Evolutionary conservation across 2,888 invertebrate genomes (phyloP).

Genomic region (Lypha dubia): DNA sequence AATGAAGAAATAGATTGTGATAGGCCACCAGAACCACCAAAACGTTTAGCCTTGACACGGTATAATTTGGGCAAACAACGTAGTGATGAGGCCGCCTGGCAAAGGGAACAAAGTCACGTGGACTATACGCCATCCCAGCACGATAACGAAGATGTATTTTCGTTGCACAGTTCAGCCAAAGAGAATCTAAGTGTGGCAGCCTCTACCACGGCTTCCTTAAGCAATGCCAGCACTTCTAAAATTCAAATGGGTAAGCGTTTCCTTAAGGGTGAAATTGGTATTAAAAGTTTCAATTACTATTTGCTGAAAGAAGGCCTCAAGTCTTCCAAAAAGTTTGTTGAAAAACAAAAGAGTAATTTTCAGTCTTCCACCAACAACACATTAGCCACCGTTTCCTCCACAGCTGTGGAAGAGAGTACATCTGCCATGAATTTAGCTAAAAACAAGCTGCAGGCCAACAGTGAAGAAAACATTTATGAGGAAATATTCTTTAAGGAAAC

Average conservation of each 20-base stretch:
- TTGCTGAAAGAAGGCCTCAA: conserved; percentile 83
- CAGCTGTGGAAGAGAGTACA: conserved; percentile 18
- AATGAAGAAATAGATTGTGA: conserved; percentile 65
- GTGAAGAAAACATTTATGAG: conserved; percentile 83
- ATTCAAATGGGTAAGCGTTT: conserved; percentile 83
- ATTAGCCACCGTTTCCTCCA: neutral
- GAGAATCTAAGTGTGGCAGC: conserved; percentile 73
- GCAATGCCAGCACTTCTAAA: conserved; percentile 75
- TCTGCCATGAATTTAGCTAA: conserved; percentile 28
- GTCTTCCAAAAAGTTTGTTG: conserved; percentile 81
- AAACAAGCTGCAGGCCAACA: conserved; percentile 79
- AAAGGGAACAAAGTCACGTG: conserved; percentile 61
- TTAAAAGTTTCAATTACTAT: conserved; percentile 84
- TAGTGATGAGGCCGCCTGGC: conserved; percentile 73
- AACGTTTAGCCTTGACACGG: conserved; percentile 66
- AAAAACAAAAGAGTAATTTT: conserved; percentile 77
- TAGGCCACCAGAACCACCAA: conserved; percentile 65
- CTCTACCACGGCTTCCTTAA: conserved; percentile 70
- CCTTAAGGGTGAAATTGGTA: conserved; percentile 83
- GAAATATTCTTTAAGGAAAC: conserved; percentile 83
- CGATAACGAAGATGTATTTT: conserved; percentile 77
- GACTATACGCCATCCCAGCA: conserved; percentile 31
- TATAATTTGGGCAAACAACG: conserved; percentile 74
- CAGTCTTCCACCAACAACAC: conserved; percentile 64
- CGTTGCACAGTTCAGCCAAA: conserved; percentile 76